Base-by-base conservation (phyloP, 2,888 invertebrate genomes). In the Agrilus mali region DNA sequence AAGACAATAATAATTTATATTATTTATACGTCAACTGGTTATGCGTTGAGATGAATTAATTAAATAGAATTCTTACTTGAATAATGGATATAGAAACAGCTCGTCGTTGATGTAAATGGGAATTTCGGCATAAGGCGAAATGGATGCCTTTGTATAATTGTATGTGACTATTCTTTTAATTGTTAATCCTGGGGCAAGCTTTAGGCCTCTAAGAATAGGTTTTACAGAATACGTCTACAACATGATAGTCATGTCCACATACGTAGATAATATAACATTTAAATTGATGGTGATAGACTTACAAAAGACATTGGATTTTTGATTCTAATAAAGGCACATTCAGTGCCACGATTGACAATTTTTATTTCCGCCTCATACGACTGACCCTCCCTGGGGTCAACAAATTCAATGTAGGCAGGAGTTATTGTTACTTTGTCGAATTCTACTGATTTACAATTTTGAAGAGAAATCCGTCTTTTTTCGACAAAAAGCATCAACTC, bases 311-410 rank as follows among this genome's bases (percentile, higher is more conserved):
- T 63, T 1, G 68, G 63, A 10, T 58, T 47, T 12, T 56, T 46
- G 13, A 70, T 59, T 49, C 60, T 54, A 4, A 71, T 50, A 42
- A 57, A 50, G 1, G 63, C 65, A 0, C 55, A 47, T 17, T 54
- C 55, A 8, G 51, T 55, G 4, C 68, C 67, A 8, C 55, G 48
- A 48, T 71, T 70, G 42, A 58, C 60, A 10, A 71, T 58, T 0
- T 48, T 59, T 15, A 70, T 46, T 2, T 49, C 51, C 46, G 62
- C 51, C 2, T 54, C 45, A 46, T 61, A 65, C 2, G 45, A 48
- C 38, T 66, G 61, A 6, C 68, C 68, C 50, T 70, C 68, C 38
- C 58, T 64, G 5, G 68, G 66, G 48, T 68, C 62, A n/a, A 51
- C 50, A 45, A 70, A 71, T 36, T 58, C 49, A 51, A 70, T 60